A percentile compares a stretch with the other conserved stretches of the same genome.
These are phyloP conservation scores for Sebastes cheni DNA, from an alignment of 2,797 vertebrate genomes.

Conservation along the genomic window DNA sequence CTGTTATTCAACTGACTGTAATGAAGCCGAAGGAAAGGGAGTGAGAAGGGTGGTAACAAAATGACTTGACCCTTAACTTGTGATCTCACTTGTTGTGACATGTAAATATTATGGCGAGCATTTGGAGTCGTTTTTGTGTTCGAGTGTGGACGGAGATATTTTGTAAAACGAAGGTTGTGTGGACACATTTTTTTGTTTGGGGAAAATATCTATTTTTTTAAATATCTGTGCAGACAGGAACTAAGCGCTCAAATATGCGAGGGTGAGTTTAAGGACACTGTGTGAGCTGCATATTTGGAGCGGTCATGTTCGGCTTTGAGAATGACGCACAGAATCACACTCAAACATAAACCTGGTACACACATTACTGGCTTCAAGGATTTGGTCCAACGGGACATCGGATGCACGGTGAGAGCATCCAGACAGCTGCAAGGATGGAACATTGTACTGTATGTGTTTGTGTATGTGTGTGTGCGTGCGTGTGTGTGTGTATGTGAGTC, in stretches of 20 bases:
- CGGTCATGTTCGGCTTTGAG: not conserved
- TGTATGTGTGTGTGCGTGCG: not conserved
- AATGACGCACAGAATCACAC: not conserved
- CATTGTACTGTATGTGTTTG: not conserved
- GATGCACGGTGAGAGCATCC: slow-evolving; percentile 1
- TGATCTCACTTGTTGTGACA: no score
- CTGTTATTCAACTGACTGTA: no score
- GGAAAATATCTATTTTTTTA: not conserved
- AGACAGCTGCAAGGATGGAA: slow-evolving; percentile 37
- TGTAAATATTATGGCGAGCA: no score
- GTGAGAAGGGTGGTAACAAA: no score
- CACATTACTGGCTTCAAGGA: not conserved
- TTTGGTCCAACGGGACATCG: slow-evolving; percentile 14
- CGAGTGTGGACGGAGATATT: no score
- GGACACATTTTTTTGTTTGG: no score
- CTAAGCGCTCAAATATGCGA: not conserved
- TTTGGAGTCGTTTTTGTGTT: no score
- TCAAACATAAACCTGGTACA: not conserved
- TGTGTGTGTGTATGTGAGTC: not conserved
- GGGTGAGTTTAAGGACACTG: not conserved
- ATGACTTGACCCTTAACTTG: no score
- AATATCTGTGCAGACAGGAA: not conserved
- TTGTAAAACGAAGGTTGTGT: no score
- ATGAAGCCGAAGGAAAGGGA: no score
- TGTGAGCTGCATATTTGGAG: not conserved